Evolutionary conservation across 2,888 invertebrate species (phyloP).

Genomic region (Phyllotreta cruciferae): DNA sequence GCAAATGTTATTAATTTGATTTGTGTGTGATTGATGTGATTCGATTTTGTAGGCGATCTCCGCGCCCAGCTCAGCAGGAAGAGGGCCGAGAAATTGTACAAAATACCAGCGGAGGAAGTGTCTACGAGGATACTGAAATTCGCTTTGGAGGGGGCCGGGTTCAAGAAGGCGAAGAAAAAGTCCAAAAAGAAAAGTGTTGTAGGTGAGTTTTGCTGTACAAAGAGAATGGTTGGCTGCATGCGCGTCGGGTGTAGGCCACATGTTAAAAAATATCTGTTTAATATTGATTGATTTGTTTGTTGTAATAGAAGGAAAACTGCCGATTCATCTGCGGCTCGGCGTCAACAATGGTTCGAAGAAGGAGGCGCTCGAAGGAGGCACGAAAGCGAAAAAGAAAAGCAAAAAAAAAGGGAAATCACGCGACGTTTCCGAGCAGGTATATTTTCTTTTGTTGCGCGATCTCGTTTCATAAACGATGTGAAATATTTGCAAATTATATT

Average conservation of each 20-base stretch:
- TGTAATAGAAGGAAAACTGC: slow-evolving; percentile 55
- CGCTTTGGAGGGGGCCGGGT: slow-evolving; percentile 64
- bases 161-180: slow-evolving; percentile 58
- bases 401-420: slow-evolving; percentile 59
- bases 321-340: slow-evolving; percentile 58
- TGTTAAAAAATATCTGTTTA: too few relatives aligned
- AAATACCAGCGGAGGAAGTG: slow-evolving; percentile 56
- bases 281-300: slow-evolving; percentile 33
- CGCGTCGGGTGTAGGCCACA: too few relatives aligned
- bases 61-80: slow-evolving; percentile 64
- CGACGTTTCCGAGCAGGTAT: slow-evolving; percentile 61
- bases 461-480: background rate
- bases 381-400: slow-evolving; percentile 54
- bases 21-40: background rate
- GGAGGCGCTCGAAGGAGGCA: slow-evolving; percentile 50
- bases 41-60: slow-evolving; percentile 58
- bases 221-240: too few relatives aligned
- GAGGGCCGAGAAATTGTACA: slow-evolving; percentile 62
- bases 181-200: slow-evolving; percentile 50
- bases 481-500: too few relatives aligned
- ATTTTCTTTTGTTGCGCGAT: slow-evolving; percentile 45
- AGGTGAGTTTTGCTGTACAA: too few relatives aligned
- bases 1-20: slow-evolving; percentile 8
- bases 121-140: slow-evolving; percentile 63
- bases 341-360: slow-evolving; percentile 43